Percentiles rank a stretch among this genome's conserved stretches.
These are phyloP conservation scores for Agapornis roseicollis DNA, from an alignment of 2,113 vertebrate genomes.

Conservation along the genomic window DNA sequence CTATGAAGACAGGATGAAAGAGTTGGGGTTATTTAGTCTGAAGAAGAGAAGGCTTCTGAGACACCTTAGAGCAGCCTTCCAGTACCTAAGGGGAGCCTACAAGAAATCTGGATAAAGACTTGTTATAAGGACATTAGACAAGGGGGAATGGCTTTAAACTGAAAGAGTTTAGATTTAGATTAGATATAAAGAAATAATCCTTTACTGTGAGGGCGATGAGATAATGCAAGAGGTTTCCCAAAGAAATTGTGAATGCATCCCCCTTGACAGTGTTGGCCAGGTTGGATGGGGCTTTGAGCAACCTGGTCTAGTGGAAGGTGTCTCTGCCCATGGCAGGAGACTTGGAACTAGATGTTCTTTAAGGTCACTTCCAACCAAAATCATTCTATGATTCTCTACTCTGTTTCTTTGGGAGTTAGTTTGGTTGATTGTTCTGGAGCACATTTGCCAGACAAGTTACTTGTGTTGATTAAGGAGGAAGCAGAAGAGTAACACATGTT, in stretches of 20 bases:
- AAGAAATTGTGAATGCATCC: neutral
- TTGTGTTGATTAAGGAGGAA: neutral
- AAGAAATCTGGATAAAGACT: neutral
- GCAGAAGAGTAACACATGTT: neutral
- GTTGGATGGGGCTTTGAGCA: neutral
- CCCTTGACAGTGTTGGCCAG: neutral
- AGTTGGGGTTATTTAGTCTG: neutral
- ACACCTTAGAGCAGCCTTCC: neutral
- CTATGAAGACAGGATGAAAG: neutral
- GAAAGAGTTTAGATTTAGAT: neutral
- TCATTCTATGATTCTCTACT: neutral
- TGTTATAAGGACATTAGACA: neutral
- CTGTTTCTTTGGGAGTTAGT: neutral
- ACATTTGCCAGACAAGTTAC: neutral
- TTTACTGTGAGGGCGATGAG: neutral
- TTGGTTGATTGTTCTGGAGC: neutral
- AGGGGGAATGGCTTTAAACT: neutral
- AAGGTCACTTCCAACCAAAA: neutral
- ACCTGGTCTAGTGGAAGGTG: neutral
- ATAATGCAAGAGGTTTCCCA: neutral
- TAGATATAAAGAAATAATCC: neutral
- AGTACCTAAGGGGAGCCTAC: neutral
- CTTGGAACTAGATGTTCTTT: neutral
- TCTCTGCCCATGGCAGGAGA: neutral
- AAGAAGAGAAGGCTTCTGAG: neutral